Conservation (phyloP, 1,140 invertebrate species). For the Drosophila chauvacae region DNA sequence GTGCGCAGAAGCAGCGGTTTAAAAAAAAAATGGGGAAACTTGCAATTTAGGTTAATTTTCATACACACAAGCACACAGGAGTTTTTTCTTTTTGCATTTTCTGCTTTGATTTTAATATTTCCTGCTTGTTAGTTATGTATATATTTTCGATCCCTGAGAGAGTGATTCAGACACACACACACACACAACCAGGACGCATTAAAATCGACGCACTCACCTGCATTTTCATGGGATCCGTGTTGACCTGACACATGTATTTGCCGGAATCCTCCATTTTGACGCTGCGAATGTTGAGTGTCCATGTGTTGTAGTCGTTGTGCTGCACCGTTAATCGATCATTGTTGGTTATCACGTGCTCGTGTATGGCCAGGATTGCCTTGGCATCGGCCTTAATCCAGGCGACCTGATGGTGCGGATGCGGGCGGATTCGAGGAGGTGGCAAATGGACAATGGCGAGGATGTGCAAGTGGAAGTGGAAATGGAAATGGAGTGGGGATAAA, state of each 20-base stretch:
- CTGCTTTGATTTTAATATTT: not conserved
- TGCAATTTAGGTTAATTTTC: not conserved
- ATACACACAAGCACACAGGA: not conserved
- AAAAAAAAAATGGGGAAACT: not conserved
- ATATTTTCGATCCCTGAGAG: not conserved
- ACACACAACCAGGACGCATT: not conserved
- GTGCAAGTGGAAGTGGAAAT: conserved; percentile 9
- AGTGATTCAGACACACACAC: not conserved
- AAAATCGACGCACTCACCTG: conserved; percentile 87
- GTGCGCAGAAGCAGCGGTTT: not conserved
- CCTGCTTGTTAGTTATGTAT: too few relatives aligned
- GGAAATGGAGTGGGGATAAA: conserved; percentile 40
- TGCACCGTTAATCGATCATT: conserved; percentile 93
- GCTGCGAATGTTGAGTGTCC: conserved; percentile 93
- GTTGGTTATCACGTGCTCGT: conserved; percentile 96
- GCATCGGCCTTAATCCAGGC: conserved; percentile 97
- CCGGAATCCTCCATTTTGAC: conserved; percentile 94
- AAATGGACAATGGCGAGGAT: not conserved
- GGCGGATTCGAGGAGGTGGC: not conserved
- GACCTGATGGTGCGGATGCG: conserved; percentile 87
- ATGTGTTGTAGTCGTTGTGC: conserved; percentile 94
- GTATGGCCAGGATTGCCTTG: conserved; percentile 95
- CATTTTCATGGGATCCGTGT: conserved; percentile 96
- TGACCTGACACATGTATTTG: conserved; percentile 96
- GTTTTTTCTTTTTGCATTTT: not conserved